Evolutionary conservation across 2,113 vertebrate genomes (phyloP), one percentile per base, ranked within the genome.

Genomic region (Xiphophorus maculatus): DNA sequence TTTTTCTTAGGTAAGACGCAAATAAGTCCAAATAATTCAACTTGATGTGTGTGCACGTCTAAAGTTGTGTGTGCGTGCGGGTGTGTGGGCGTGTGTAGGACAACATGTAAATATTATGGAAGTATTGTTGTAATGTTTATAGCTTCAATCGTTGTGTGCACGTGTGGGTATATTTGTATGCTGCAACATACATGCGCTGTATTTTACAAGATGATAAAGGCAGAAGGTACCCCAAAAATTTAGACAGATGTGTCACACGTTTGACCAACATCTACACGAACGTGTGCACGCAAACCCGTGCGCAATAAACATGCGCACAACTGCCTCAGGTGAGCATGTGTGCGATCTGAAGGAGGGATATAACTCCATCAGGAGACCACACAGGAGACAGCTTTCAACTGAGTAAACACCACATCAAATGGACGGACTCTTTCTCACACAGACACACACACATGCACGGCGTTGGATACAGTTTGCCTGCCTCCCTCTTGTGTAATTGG

Each of bases 391-490:
- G 91, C 91, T 92, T 91, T 92, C 87, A 91, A 91, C 88, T 88
- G 88, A 86, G 90, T 93, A 93, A 93, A 92, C 90, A 93, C 90
- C 88, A 90, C 91, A 92, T 93, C 90, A 93, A 89, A 93, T 77
- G 84, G 71, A 83, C 86, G 82, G 66, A 22, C 77, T 61, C 78
- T 69, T 77, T 32, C 86, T 60, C 73, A 67, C 76, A 75, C 77
- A 74, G 54, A 48, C 42, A 71, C 81, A 77, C 66, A 79, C 70
- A 84, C 75, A 86, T 40, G 81, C 79, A 83, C 35, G 79, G 72
- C 76, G 69, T 79, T 71, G 74, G 80, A 70, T 90, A 87, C 81
- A 88, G 88, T 90, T 90, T 85, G 87, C 89, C 83, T 69, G 80
- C 84, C 82, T 91, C 88, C 92, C 90, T 90, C 88, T 89, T 89